Conservation (phyloP, 2,888 invertebrate genomes). For the Agrotis exclamationis region DNA sequence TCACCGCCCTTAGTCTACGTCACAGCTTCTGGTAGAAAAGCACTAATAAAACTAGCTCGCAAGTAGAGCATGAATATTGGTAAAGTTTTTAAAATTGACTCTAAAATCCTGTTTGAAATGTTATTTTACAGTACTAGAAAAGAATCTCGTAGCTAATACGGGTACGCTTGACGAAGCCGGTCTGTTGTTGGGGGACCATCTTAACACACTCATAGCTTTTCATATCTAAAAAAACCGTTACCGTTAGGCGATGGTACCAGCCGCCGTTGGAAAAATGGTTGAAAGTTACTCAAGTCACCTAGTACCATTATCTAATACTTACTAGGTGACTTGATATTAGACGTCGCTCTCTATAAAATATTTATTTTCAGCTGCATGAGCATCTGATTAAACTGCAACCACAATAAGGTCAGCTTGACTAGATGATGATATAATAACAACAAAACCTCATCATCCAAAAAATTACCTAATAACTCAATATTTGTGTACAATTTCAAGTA, state of each 20-base stretch:
- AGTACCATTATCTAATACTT: no score
- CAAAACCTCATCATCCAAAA: neutral
- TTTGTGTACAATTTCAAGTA: conserved; percentile 35
- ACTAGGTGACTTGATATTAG: no score
- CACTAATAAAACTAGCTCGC: conserved; percentile 11
- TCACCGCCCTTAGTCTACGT: conserved; percentile 67
- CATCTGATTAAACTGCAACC: no score
- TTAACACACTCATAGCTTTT: neutral
- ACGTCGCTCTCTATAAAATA: neutral
- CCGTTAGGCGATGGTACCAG: no score
- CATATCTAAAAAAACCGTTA: no score
- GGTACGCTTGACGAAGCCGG: neutral
- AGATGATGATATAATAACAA: neutral
- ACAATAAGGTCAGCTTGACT: neutral
- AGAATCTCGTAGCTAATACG: no score
- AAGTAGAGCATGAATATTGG: conserved; percentile 4
- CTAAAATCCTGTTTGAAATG: neutral
- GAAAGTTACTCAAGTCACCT: no score
- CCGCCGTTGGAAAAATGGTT: no score
- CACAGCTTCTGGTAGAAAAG: conserved; percentile 21
- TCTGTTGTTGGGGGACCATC: neutral
- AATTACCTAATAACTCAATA: conserved; percentile 3
- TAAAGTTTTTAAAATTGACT: neutral
- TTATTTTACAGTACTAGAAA: no score
- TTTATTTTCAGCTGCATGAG: neutral